Conservation (phyloP, 2,113 vertebrate species). For the Mobula birostris region DNA sequence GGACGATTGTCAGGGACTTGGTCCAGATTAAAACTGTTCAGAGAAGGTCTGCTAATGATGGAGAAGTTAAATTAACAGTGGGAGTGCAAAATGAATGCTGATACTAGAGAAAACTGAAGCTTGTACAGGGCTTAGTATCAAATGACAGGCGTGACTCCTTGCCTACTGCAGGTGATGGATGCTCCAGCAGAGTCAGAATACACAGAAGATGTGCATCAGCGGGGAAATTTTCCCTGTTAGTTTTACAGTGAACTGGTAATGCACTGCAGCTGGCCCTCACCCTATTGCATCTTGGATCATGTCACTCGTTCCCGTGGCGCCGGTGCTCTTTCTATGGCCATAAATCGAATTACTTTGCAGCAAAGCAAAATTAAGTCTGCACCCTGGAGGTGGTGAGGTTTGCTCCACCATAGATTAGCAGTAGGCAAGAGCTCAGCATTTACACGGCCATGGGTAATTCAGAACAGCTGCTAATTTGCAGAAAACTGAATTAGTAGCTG, state of each 20-base stretch:
- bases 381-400: constrained; percentile 28
- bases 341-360: constrained; percentile 18
- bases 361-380: constrained; percentile 30
- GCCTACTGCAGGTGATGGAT: not conserved
- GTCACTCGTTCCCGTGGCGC: not conserved
- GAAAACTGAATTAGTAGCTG: constrained; percentile 7
- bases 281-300: constrained; percentile 3
- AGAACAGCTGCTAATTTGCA: constrained; percentile 35
- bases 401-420: not conserved
- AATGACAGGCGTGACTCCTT: not conserved
- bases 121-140: not conserved
- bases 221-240: not conserved
- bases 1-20: not conserved
- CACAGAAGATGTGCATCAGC: not conserved
- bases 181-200: not conserved
- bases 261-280: constrained; percentile 1
- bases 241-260: not conserved
- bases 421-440: constrained; percentile 19
- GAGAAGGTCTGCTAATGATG: not conserved
- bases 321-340: constrained; percentile 22
- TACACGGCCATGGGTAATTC: constrained; percentile 30
- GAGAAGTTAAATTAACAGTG: not conserved
- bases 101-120: not conserved
- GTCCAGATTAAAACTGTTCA: not conserved
- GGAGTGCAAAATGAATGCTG: not conserved